Evolutionary conservation across 2,797 vertebrate species (phyloP).

Genomic region (Sus cebifrons): DNA sequence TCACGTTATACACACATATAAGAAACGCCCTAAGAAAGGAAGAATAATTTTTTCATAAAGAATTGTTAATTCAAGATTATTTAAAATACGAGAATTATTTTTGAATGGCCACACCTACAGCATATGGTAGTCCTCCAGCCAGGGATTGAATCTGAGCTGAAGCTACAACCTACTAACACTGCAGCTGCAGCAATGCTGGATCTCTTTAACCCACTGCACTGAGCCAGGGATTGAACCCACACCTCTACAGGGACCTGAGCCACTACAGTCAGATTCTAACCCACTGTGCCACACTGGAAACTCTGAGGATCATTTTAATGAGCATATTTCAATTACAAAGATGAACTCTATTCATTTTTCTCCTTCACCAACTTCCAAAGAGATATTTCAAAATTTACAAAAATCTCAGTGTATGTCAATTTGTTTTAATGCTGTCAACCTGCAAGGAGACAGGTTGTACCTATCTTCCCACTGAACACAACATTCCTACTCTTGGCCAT

Average conservation of each 20-base stretch:
- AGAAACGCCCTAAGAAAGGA: neutral
- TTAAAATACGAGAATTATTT: constrained; percentile 51
- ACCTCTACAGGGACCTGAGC: no score
- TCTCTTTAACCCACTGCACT: no score
- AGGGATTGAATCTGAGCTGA: no score
- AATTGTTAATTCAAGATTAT: constrained; percentile 4
- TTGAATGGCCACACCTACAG: neutral
- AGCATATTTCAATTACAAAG: neutral
- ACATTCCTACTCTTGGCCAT: neutral
- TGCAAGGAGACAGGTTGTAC: neutral
- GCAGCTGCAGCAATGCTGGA: no score
- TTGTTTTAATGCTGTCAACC: neutral
- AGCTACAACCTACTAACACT: no score
- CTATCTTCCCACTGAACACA: neutral
- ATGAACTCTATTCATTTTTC: constrained; percentile 1
- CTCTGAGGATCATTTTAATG: neutral
- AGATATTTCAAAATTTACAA: neutral
- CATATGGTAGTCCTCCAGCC: no score
- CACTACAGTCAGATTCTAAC: no score
- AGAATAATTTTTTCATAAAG: neutral
- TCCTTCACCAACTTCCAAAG: neutral
- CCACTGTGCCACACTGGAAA: no score
- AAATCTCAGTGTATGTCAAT: neutral
- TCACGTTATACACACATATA: neutral
- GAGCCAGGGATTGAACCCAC: no score